Evolutionary conservation across 92 coral and sea anemone genomes (phyloP), one percentile per base, ranked within the genome.

Genomic region (Epizoanthus rinbou): DNA sequence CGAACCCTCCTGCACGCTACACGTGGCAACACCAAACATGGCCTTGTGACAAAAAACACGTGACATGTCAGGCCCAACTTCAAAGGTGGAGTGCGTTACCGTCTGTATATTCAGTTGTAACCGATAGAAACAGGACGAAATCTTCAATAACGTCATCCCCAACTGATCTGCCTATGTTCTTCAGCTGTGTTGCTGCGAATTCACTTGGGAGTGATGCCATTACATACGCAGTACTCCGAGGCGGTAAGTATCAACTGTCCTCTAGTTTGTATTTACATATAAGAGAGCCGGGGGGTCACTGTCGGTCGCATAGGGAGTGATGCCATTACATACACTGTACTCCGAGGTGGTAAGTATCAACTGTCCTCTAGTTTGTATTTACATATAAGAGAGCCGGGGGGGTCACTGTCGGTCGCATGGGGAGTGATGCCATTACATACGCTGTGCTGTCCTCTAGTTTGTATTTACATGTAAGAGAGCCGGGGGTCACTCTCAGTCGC

Each of bases 1-100:
- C 82, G 6, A 78, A 78, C 71, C 82, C 82, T 0, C 57, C 82
- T 0, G 82, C 53, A 18, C 23, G n/a, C 3, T 78, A 60, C 82
- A 78, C 53, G 43, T 78, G 82, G 82, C 82, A 78, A 21, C 50
- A 62, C 41, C 82, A 78, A 78, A 45, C 82, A 19, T 78, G 82
- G 82, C 82, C 22, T n/a, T 78, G 82, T 39, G 82, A 78, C 71
- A 62, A 21, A 31, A 21, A 59, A 60, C 39, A 62, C 35, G 82
- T 78, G 9, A 35, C 71, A 4, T 78, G 82, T 78, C 57, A 59
- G 58, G 82, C 82, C 6, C 37, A 28, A 22, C 82, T 78, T 2
- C 14, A 7, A 21, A 78, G 59, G 45, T 78, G 82, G 82, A 78
- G 62, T 22, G 21, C 82, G 59, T 39, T 78, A 62, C 69, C 71